These are phyloP conservation scores for Acrobasis suavella DNA, from an alignment of 2,888 invertebrate genomes.

Conservation along the genomic window DNA sequence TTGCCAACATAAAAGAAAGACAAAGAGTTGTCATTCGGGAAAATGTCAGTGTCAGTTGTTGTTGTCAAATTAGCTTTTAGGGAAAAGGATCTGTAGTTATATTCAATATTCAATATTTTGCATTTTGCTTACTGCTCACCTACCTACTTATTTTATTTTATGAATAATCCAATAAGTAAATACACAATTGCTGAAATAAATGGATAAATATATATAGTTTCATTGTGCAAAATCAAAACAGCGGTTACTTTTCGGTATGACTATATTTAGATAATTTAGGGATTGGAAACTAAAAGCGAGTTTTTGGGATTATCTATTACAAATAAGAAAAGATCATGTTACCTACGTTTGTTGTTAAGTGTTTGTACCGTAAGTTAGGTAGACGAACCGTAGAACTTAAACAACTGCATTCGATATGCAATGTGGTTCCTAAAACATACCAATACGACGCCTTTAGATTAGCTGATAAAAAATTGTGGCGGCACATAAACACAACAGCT, in stretches of 20 bases:
- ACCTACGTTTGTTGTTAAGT: conserved; percentile 60
- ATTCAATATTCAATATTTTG: no score
- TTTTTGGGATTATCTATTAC: background rate
- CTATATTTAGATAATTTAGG: conserved; percentile 4
- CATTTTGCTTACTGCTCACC: no score
- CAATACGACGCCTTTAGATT: conserved; percentile 41
- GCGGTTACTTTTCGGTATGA: conserved; percentile 2
- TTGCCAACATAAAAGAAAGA: no score
- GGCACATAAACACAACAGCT: conserved; percentile 53
- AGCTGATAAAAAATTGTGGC: conserved; percentile 41
- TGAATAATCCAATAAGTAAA: no score
- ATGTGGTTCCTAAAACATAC: conserved; percentile 42
- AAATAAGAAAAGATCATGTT: conserved; percentile 48
- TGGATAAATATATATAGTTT: background rate
- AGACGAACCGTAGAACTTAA: conserved; percentile 57
- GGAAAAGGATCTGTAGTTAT: no score
- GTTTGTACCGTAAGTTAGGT: conserved; percentile 63
- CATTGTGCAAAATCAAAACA: background rate
- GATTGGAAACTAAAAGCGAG: conserved; percentile 13
- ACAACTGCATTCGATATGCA: conserved; percentile 54
- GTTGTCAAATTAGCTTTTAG: no score
- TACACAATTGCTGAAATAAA: background rate
- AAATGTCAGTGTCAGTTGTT: no score
- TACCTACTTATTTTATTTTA: no score
- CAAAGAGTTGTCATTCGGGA: no score